Evolutionary conservation across 1,140 invertebrate genomes (phyloP), one percentile per base, ranked within the genome.

Genomic region (Drosophila pectinifera): DNA sequence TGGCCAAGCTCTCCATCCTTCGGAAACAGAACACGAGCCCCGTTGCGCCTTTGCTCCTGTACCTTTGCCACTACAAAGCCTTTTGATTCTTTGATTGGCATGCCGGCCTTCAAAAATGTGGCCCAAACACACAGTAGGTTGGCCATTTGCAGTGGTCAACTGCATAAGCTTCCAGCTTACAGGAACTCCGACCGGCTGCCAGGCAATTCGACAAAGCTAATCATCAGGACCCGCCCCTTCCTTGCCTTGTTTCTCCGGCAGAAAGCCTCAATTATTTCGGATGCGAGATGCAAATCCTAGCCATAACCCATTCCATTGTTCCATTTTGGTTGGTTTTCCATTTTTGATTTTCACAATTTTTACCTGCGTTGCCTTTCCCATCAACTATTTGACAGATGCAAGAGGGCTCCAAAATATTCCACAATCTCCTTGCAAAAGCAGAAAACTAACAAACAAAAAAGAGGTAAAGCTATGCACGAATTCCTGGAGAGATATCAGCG

Each of bases 151-250:
- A 31, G 26, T 54, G 56, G 45, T 22, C 45, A 36, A 54, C n/a
- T 54, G 31, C 58, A 54, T 38, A 55, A 61, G 48, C 48, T 38
- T 2, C 18, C 49, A 38, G 31, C 7, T 43, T 43, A 34, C 28
- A 45, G 36, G 39, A 59, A 64, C 26, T 45, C 14, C 14, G 34
- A 5, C 31, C 56, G 5, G 57, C 36, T 62, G 56, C 56, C 16
- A 41, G 70, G 16, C 68, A 72, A 70, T 42, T 58, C 49, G 48
- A 51, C 69, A 42, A 57, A 73, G 73, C 69, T 57, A 73, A 73
- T 62, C 56, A 75, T 36, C 49, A 36, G 20, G 63, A 42, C 28
- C 31, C 39, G 5, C 18, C 28, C 43, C 18, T 22, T 26, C 20
- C 31, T 43, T 63, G 31, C 62, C 16, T n/a, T n/a, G 13, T 16